phyloP scores from a whole-genome alignment of 2,888 invertebrate species.

The Drosophila pegasa region DNA sequence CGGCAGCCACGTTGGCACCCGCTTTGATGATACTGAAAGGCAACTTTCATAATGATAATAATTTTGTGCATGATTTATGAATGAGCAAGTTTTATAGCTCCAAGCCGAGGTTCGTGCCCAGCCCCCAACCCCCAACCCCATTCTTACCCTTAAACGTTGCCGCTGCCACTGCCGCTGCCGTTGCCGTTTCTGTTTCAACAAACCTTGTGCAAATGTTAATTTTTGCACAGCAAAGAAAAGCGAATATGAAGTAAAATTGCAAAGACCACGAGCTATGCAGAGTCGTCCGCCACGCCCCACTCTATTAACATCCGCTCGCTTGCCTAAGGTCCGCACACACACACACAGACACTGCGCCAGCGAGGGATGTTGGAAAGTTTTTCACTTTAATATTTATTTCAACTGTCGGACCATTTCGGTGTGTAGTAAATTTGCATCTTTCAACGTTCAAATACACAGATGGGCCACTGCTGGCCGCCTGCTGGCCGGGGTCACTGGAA shows the following conservation, averaged over 20 bases:
- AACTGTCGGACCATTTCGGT: slow-evolving; percentile 68
- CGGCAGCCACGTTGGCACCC: slow-evolving; percentile 37
- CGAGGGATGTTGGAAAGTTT: slow-evolving; percentile 41
- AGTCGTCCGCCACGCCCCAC: slow-evolving; percentile 42
- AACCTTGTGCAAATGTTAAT: slow-evolving; percentile 77
- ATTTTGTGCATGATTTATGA: slow-evolving; percentile 80
- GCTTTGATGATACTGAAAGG: slow-evolving; percentile 69
- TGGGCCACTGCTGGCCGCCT: slow-evolving; percentile 30
- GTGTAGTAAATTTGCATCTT: slow-evolving; percentile 78
- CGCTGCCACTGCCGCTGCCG: slow-evolving; percentile 24
- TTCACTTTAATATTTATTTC: slow-evolving; percentile 80
- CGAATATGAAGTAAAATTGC: slow-evolving; percentile 39
- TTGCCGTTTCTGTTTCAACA: slow-evolving; percentile 44
- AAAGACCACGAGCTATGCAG: slow-evolving; percentile 24
- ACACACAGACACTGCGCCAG: background rate
- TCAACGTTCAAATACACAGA: slow-evolving; percentile 70
- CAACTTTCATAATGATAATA: slow-evolving; percentile 81
- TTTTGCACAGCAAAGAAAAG: slow-evolving; percentile 54
- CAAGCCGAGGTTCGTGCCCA: slow-evolving; percentile 33
- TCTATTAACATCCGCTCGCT: slow-evolving; percentile 37
- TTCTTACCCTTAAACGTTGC: background rate
- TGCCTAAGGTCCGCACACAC: slow-evolving; percentile 34
- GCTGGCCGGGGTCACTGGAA: slow-evolving; percentile 37
- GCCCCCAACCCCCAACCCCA: background rate
- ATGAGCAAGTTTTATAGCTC: slow-evolving; percentile 77